phyloP scores from a whole-genome alignment of 2,797 vertebrate species.

The Fistularia tabacaria region DNA sequence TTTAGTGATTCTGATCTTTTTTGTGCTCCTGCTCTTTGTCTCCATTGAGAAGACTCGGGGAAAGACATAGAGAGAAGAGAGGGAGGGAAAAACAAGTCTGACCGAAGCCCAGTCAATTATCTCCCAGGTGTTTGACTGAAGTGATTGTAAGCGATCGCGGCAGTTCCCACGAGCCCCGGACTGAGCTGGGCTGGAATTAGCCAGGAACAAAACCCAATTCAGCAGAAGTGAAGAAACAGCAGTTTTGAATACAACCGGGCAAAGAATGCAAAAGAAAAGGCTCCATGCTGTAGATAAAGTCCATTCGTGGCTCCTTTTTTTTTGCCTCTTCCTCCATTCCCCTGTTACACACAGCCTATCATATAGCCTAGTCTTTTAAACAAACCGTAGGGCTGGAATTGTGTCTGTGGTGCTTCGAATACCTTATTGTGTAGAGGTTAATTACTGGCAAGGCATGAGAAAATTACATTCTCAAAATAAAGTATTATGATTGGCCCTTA shows the following conservation, averaged over 20 bases:
- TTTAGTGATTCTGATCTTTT: slow-evolving; percentile 75
- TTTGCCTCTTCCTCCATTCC: slow-evolving; percentile 42
- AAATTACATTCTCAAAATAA: slow-evolving; percentile 85
- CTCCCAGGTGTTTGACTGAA: slow-evolving; percentile 80
- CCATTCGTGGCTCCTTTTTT: slow-evolving; percentile 64
- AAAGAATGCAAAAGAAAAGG: slow-evolving; percentile 72
- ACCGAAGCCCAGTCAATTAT: slow-evolving; percentile 80
- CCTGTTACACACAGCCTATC: slow-evolving; percentile 67
- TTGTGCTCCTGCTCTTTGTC: slow-evolving; percentile 70
- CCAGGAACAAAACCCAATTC: slow-evolving; percentile 79
- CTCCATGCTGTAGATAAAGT: slow-evolving; percentile 74
- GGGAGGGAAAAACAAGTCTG: slow-evolving; percentile 69
- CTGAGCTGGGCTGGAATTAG: slow-evolving; percentile 75
- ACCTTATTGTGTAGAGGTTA: slow-evolving; percentile 81
- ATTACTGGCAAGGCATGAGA: slow-evolving; percentile 81
- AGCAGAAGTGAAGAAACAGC: slow-evolving; percentile 79
- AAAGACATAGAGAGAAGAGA: slow-evolving; percentile 48
- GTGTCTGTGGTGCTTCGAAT: slow-evolving; percentile 75
- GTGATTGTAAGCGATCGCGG: slow-evolving; percentile 76
- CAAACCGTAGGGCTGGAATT: slow-evolving; percentile 71
- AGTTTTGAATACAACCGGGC: slow-evolving; percentile 78
- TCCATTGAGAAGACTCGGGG: slow-evolving; percentile 73
- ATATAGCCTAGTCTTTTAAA: slow-evolving; percentile 72
- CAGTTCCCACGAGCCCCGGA: slow-evolving; percentile 72
- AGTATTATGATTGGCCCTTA: slow-evolving; percentile 77